Percentiles rank a stretch among this genome's conserved stretches.
Evolutionary conservation across 2,797 vertebrate genomes (phyloP).

Genomic region (Delichon dasypus): DNA sequence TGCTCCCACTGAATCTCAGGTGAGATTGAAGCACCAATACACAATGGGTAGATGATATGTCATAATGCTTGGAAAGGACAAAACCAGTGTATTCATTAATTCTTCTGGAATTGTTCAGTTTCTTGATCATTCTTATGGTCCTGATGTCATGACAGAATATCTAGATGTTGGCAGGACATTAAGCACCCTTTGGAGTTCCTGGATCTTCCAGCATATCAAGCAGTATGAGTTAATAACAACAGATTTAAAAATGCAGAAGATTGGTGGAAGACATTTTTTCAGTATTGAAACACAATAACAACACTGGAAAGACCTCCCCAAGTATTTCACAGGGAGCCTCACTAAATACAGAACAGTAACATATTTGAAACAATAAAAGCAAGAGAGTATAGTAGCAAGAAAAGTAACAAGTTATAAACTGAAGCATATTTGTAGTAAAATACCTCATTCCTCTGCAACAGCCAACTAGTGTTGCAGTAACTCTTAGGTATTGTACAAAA

Average conservation of each 20-base stretch:
- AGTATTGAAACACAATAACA: neutral
- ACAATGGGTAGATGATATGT: neutral
- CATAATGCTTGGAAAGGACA: neutral
- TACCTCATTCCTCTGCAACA: neutral
- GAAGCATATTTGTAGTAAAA: neutral
- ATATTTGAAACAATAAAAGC: neutral
- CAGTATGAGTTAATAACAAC: neutral
- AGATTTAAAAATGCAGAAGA: neutral
- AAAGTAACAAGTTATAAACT: neutral
- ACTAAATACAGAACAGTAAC: neutral
- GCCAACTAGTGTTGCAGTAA: neutral
- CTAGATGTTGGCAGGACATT: neutral
- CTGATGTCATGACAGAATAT: neutral
- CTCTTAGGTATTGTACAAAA: neutral
- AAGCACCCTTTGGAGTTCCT: neutral
- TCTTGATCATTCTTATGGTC: neutral
- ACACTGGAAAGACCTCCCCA: neutral
- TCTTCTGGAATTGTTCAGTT: neutral
- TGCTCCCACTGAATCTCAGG: neutral
- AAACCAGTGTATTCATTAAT: neutral
- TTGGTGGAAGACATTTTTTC: neutral
- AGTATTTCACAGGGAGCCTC: neutral
- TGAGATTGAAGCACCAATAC: neutral
- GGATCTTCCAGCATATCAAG: neutral
- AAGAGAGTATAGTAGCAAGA: neutral